Conservation (phyloP, 2,888 invertebrate genomes). For the Clunio marinus region DNA sequence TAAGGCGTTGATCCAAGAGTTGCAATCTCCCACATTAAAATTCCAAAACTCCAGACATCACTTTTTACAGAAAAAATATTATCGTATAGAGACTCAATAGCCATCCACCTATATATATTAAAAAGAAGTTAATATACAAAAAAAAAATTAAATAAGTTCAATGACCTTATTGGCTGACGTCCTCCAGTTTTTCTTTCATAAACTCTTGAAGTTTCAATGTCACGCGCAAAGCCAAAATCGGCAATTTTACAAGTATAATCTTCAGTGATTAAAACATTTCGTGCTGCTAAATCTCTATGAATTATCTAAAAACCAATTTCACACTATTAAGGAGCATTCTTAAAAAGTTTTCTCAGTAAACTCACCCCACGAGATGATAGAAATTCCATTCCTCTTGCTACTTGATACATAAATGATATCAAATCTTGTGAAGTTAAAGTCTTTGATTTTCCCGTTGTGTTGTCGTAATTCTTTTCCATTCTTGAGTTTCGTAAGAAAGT, state of each 20-base stretch:
- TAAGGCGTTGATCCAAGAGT: constrained; percentile 93
- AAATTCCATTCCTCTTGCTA: constrained; percentile 85
- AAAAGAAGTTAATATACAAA: background rate
- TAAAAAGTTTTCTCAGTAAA: too few relatives aligned
- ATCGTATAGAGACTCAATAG: constrained; percentile 89
- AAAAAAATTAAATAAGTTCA: background rate
- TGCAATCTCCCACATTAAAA: constrained; percentile 93
- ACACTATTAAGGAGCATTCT: background rate
- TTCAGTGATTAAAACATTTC: constrained; percentile 82
- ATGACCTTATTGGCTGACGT: constrained; percentile 64
- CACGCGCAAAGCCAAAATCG: constrained; percentile 90
- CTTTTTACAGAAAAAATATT: constrained; percentile 91
- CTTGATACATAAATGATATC: constrained; percentile 87
- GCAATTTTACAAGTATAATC: constrained; percentile 88
- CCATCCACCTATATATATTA: constrained; percentile 77
- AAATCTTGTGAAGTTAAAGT: constrained; percentile 79
- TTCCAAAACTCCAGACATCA: constrained; percentile 94
- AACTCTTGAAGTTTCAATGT: constrained; percentile 82
- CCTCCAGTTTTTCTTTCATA: constrained; percentile 83
- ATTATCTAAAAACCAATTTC: constrained; percentile 60
- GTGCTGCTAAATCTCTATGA: constrained; percentile 83
- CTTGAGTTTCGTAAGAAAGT: constrained; percentile 80
- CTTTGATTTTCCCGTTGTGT: constrained; percentile 60
- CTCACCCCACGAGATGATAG: constrained; percentile 77
- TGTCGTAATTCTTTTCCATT: constrained; percentile 55